phyloP scores from a whole-genome alignment of 2,113 vertebrate genomes.

The Microcebus ravelobensis region DNA sequence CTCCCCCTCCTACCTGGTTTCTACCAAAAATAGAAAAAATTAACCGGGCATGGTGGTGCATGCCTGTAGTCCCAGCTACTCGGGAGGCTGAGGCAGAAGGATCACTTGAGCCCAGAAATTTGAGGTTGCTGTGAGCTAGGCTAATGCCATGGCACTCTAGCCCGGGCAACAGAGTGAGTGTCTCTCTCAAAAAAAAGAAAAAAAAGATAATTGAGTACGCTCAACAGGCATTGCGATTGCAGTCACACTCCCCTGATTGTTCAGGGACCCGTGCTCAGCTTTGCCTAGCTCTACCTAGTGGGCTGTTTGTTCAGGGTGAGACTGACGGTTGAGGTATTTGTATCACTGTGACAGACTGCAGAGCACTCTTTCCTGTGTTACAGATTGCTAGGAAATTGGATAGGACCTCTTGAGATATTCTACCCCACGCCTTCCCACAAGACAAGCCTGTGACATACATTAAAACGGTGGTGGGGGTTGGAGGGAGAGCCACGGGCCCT shows the following conservation, averaged over 20 bases:
- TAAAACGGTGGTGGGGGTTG: not conserved
- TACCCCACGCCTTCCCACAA: not conserved
- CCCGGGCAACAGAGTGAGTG: too few species aligned
- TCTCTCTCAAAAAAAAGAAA: too few species aligned
- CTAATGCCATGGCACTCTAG: too few species aligned
- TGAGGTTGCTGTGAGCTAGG: too few species aligned
- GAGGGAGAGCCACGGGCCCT: not conserved
- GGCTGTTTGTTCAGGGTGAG: not conserved
- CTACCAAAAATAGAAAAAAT: too few species aligned
- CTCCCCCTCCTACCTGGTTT: too few species aligned
- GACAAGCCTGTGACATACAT: not conserved
- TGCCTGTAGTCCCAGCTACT: too few species aligned
- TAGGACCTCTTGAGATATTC: constrained; percentile 33
- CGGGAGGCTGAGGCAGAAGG: too few species aligned
- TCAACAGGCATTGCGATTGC: not conserved
- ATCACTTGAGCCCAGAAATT: too few species aligned
- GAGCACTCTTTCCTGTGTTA: constrained; percentile 30
- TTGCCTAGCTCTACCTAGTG: not conserved
- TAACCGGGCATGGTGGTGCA: too few species aligned
- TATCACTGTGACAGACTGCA: constrained; percentile 37
- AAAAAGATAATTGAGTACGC: not conserved
- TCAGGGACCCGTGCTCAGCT: not conserved
- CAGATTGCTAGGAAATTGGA: constrained; percentile 60
- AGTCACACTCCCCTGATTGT: not conserved
- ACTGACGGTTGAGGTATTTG: not conserved